Evolutionary conservation across 2,113 vertebrate species (phyloP), one percentile per base, ranked within the genome.

Genomic region (Megalops atlanticus): DNA sequence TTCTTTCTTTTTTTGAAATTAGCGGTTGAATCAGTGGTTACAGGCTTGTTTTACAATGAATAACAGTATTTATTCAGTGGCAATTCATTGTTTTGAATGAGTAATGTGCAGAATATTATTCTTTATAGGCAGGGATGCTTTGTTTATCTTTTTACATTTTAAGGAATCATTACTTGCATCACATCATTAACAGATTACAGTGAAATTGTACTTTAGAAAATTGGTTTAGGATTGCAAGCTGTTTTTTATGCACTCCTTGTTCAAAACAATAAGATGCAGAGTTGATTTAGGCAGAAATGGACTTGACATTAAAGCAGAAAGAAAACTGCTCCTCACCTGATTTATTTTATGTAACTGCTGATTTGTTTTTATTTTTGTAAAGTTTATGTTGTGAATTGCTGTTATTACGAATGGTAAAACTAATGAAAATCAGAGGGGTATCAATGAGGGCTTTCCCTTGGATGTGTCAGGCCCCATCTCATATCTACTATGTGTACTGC

Each of bases 401-500:
- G 82, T 84, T 79, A 77, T 81, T 79, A 81, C 79, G 81, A 58
- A 85, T 92, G 91, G 92, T 92, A 92, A 88, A 88, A 86, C 79
- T 84, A 86, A 90, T 92, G 31, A 31, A 64, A 31, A n/a, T 3
- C 54, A 64, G 43, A 45, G 43, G n/a, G n/a, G n/a, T 14, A 45
- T 45, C 43, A 10, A 82, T 90, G 74, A 78, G 84, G 85, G 68
- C 90, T 91, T 87, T 88, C 69, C 80, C 88, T 81, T 84, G 88
- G 87, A 94, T 90, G 88, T 91, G 92, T 91, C 91, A 92, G 87
- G 88, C 90, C 88, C 89, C 87, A 93, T 94, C 92, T 93, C 80
- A 81, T 87, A 90, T 90, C 86, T 86, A 80, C 78, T 24, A 86
- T 77, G 77, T 79, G 75, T 43, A 76, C 33, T 33, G 35, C n/a